A percentile compares a stretch with the other conserved stretches of the same genome.
These are phyloP conservation scores for Stichodactyla mertensii DNA, from an alignment of 64 coral and sea anemone genomes.

Conservation along the genomic window DNA sequence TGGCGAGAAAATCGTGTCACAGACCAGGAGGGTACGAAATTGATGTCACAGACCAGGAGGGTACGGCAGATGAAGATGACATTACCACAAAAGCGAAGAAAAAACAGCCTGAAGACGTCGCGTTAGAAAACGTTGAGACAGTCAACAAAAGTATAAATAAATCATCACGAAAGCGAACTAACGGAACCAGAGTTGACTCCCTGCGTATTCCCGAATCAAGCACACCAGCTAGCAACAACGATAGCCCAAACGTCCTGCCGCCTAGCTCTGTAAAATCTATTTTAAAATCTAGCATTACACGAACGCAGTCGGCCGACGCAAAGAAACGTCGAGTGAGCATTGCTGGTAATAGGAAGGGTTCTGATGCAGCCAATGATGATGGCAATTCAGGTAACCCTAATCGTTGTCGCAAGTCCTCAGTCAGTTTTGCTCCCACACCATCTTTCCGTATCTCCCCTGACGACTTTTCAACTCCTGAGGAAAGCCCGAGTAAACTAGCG, in stretches of 20 bases:
- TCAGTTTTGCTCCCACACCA: conserved; percentile 69
- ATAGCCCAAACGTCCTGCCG: neutral
- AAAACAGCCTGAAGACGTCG: neutral
- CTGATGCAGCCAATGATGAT: neutral
- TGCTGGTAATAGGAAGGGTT: neutral
- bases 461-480: neutral
- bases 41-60: neutral
- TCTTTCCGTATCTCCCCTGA: conserved; percentile 22
- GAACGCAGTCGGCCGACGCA: conserved; percentile 16
- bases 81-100: neutral
- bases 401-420: conserved; percentile 48
- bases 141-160: neutral
- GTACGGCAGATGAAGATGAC: neutral
- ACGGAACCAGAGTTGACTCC: neutral
- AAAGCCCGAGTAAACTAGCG: neutral
- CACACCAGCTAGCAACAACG: neutral
- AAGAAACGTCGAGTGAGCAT: conserved; percentile 50
- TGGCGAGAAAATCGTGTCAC: neutral
- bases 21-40: neutral
- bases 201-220: neutral
- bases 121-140: neutral
- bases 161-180: neutral
- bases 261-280: conserved; percentile 60
- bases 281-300: conserved; percentile 55
- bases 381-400: neutral